These are phyloP conservation scores for Drosophila auraria DNA, from an alignment of 1,140 invertebrate species.

Conservation along the genomic window DNA sequence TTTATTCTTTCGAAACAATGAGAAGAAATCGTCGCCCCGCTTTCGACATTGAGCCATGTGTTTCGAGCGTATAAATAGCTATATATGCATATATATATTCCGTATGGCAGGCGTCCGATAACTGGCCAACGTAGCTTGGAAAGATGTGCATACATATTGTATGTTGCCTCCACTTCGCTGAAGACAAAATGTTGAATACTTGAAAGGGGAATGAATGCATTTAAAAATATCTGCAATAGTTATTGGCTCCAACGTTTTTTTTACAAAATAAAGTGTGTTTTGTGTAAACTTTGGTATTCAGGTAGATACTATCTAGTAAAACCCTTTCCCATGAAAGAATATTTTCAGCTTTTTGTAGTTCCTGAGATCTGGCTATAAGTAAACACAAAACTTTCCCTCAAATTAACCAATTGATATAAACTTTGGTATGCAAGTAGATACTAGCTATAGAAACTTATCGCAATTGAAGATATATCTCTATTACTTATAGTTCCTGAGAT, in stretches of 20 bases:
- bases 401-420: neutral
- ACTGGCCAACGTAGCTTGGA: conserved; percentile 24
- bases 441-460: neutral
- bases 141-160: neutral
- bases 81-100: conserved; percentile 16
- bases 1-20: conserved; percentile 1
- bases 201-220: too few relatives aligned
- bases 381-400: neutral
- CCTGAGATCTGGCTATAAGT: neutral
- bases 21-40: conserved; percentile 4
- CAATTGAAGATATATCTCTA: fast-evolving
- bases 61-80: conserved; percentile 10
- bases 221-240: too few relatives aligned
- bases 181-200: too few relatives aligned
- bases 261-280: neutral
- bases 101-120: conserved; percentile 53
- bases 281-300: neutral
- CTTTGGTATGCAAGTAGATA: neutral
- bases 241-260: too few relatives aligned
- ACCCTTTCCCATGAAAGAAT: neutral
- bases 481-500: neutral
- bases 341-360: neutral
- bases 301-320: neutral
- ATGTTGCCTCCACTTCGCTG: too few relatives aligned
- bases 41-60: conserved; percentile 21